Conservation (phyloP, 2,113 vertebrate species). For the Phyllopteryx taeniolatus region DNA sequence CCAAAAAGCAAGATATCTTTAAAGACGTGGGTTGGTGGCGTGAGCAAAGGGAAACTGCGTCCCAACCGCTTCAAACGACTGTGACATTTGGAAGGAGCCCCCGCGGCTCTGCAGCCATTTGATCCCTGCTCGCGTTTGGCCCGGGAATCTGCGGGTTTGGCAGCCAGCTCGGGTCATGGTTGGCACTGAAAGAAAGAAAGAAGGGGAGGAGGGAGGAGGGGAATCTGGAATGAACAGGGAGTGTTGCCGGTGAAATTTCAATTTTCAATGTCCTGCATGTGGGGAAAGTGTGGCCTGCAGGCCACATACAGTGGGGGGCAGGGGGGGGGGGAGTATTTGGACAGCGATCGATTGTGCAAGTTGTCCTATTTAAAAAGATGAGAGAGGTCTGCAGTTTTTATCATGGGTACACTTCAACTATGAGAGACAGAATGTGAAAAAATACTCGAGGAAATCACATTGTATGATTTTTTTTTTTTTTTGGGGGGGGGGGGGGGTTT, state of each 20-base stretch:
- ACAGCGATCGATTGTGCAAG: too few species aligned
- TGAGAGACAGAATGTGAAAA: too few species aligned
- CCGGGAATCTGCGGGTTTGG: conserved; percentile 55
- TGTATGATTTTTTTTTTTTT: too few species aligned
- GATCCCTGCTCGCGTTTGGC: conserved; percentile 64
- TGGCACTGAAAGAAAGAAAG: conserved; percentile 36
- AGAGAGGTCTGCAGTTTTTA: too few species aligned
- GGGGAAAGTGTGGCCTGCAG: not conserved
- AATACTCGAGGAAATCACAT: too few species aligned
- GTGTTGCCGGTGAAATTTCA: conserved; percentile 36
- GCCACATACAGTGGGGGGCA: too few species aligned
- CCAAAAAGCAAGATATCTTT: conserved; percentile 4
- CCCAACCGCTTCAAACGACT: conserved; percentile 65
- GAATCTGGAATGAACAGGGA: conserved; percentile 19
- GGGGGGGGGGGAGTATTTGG: too few species aligned
- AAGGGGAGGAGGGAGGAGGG: conserved; percentile 10
- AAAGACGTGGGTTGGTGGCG: conserved; percentile 56
- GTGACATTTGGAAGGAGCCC: conserved; percentile 71
- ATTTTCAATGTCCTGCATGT: not conserved
- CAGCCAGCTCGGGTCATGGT: conserved; percentile 40
- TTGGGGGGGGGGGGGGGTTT: too few species aligned
- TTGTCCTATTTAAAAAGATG: too few species aligned
- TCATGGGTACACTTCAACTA: too few species aligned
- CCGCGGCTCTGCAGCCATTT: conserved; percentile 62
- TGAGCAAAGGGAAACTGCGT: conserved; percentile 36